Base-by-base conservation (phyloP, 2,888 invertebrate species). In the Sisyra terminalis region DNA sequence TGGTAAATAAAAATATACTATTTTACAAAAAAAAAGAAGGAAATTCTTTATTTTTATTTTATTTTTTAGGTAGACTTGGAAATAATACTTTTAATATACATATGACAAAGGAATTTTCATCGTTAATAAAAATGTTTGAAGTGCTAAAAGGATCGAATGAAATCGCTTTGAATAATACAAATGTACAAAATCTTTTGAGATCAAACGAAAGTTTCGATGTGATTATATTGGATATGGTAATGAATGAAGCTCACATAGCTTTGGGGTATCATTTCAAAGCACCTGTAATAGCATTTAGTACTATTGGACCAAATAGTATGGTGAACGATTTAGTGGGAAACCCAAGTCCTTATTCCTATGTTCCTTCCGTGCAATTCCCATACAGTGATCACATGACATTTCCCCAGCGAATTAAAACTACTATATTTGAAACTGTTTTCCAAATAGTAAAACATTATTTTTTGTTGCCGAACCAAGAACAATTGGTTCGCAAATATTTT, bases 381-480 rank as follows among this genome's bases (percentile, higher is more conserved):
- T 55, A 50, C 34, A 50, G 52, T 1, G 53, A 56, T 32, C 48
- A 53, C 17, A 61, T 62, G 59, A 53, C 46, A 6, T 59, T 61
- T 39, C 42, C 48, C 14, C 50, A 62, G 45, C 49, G 62, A 32
- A 42, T 53, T 8, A 29, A 47, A 14, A 63, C 61, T 47, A 51
- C 54, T 2, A 17, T 50, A 10, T 10, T 39, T 1, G 40, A 42
- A 6, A 24, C 50, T 6, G 6, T 46, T 7, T 32, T 40, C 7
- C 43, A 46, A 11, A 16, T 40, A 3, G 40, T 43, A 18, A 7
- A 39, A 7, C 18, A 44, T 29, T 47, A 36, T 29, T 47, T 40
- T 9, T 45, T 42, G 18, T 40, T 46, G 13, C 44, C 44, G 2
- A 18, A 32, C 18, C 48, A 49, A 47, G 16, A 46, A 24, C 24